phyloP scores from a whole-genome alignment of 1,140 invertebrate species.

The Trypoxylus dichotomus region DNA sequence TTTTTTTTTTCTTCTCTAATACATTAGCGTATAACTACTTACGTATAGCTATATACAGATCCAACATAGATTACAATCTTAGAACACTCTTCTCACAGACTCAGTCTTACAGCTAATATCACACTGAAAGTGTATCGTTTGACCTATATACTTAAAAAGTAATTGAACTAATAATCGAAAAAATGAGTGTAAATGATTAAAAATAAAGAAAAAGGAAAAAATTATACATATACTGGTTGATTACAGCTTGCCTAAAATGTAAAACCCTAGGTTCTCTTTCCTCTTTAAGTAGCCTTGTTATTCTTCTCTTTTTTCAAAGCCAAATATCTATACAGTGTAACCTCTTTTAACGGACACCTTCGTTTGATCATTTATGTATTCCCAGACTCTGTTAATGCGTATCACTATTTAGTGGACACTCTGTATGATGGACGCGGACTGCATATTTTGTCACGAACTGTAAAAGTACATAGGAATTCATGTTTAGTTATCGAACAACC shows the following conservation, averaged over 20 bases:
- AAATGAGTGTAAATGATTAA: background rate
- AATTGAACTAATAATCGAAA: background rate
- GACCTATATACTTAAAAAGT: background rate
- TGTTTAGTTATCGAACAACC: no score
- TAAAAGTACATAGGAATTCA: no score
- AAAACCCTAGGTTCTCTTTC: background rate
- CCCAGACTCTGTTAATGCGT: no score
- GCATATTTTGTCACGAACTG: no score
- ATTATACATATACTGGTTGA: background rate
- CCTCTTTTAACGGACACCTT: no score
- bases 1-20: slow-evolving; percentile 27
- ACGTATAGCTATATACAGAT: slow-evolving; percentile 38
- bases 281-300: background rate
- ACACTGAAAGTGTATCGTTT: slow-evolving; percentile 40
- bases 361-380: no score
- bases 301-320: background rate
- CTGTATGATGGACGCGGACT: no score
- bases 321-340: background rate
- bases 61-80: slow-evolving; percentile 30
- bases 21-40: slow-evolving; percentile 35
- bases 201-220: background rate
- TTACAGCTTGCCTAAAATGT: background rate
- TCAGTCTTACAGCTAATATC: slow-evolving; percentile 47
- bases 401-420: no score
- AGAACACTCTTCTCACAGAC: slow-evolving; percentile 45